These are phyloP conservation scores for Umimayanthus kanabou DNA, from an alignment of 92 coral and sea anemone species.

Conservation along the genomic window DNA sequence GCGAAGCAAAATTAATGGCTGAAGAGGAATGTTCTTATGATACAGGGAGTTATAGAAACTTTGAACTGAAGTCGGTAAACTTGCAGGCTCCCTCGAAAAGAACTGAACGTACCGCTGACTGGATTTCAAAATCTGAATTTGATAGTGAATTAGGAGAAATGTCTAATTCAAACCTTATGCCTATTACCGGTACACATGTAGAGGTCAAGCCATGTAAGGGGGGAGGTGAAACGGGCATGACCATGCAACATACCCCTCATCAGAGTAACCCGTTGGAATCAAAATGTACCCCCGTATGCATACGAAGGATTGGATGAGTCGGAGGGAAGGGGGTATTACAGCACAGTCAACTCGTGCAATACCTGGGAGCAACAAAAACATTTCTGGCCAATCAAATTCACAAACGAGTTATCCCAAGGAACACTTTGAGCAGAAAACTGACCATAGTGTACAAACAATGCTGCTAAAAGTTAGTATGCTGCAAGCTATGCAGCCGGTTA, in stretches of 20 bases:
- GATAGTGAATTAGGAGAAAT: neutral
- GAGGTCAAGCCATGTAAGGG: neutral
- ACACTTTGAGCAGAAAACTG: neutral
- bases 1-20: conserved; percentile 2
- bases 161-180: conserved; percentile 8
- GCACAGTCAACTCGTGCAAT: neutral
- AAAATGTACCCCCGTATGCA: neutral
- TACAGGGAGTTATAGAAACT: neutral
- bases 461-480: conserved; percentile 55
- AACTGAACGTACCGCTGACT: neutral
- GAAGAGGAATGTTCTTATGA: neutral
- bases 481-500: conserved; percentile 68
- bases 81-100: neutral
- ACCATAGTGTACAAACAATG: conserved; percentile 15
- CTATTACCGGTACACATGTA: neutral
- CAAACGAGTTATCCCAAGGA: neutral
- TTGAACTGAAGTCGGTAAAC: neutral
- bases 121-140: neutral
- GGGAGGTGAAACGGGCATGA: neutral
- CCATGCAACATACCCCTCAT: conserved; percentile 5
- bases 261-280: neutral
- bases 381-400: neutral
- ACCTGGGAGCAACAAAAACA: neutral
- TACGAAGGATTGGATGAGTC: neutral
- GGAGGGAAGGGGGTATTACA: neutral